Base-by-base conservation (phyloP, 1,140 invertebrate genomes). In the Cyclina sinensis region DNA sequence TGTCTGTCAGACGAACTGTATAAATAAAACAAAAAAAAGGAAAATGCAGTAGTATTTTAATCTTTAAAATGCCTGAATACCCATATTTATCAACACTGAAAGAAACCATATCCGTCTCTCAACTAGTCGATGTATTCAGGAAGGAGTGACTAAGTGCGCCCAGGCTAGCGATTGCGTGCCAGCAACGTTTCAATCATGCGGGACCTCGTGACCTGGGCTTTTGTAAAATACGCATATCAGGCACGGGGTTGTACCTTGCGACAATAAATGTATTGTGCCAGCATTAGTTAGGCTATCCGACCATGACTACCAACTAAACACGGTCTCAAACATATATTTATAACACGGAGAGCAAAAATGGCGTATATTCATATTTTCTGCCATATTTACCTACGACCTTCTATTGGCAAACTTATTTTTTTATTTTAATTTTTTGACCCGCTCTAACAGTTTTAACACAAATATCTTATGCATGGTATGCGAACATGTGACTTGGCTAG, bases 191-290 rank as follows among this genome's bases (percentile, higher is more conserved):
- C 85, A 79, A 87, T 87, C 85, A 87, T 37, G 43, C 73, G 39
- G 57, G 85, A 80, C 85, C 85, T 65, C 48, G 4, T 54, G 59
- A 87, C 85, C 74, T 39, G 14, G 32, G 54, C 57, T 68, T 80
- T 87, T 87, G 85, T 87, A 48, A 70, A 48, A n/a, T 43, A n/a
- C 27, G 18, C 76, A 80, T 80, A 87, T 79, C 85, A 87, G n/a
- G 57, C 54, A 87, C 76, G 85, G 85, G 85, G 85, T 87, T 87
- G 54, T 87, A 87, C 85, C 85, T 65, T 51, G 70, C 14, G 30
- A 87, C 57, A 87, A 87, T 87, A 87, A n/a, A 80, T 65, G 54
- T 79, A 87, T 87, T 87, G 85, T 87, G 85, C 70, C 85, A 80
- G 85, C 57, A 80, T 87, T 87, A 87, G 85, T 87, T 80, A 54